Conservation (phyloP, 2,113 vertebrate species). For the Dryoscopus gambensis region DNA sequence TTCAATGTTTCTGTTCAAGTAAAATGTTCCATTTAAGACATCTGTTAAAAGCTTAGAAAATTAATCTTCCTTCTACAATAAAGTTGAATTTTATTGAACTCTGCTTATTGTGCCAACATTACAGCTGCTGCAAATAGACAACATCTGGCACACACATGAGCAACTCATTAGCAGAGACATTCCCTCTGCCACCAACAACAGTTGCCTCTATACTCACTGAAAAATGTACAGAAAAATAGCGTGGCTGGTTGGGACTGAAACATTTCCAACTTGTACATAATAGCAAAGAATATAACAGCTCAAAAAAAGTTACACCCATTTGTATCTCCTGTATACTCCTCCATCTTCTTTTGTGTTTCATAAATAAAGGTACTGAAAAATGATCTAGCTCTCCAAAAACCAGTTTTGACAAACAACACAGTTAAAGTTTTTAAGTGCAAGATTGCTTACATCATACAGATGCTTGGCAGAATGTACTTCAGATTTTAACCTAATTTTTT, state of each 20-base stretch:
- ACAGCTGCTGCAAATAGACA: conserved; percentile 50
- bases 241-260: background rate
- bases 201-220: background rate
- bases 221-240: background rate
- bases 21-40: conserved; percentile 44
- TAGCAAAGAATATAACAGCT: background rate
- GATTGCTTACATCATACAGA: background rate
- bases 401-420: background rate
- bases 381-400: background rate
- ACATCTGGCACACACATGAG: conserved; percentile 33
- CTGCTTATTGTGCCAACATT: conserved; percentile 15
- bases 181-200: background rate
- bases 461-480: background rate
- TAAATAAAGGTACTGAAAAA: background rate
- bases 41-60: conserved; percentile 50
- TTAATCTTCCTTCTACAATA: conserved; percentile 21
- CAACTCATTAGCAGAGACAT: conserved; percentile 6
- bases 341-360: background rate
- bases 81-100: conserved; percentile 28
- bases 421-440: background rate
- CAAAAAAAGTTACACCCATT: background rate
- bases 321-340: background rate
- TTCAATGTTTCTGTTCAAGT: background rate
- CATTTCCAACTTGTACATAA: background rate
- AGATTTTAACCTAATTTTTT: background rate